Evolutionary conservation across 2,113 vertebrate species (phyloP).

Genomic region (Falco punctatus): DNA sequence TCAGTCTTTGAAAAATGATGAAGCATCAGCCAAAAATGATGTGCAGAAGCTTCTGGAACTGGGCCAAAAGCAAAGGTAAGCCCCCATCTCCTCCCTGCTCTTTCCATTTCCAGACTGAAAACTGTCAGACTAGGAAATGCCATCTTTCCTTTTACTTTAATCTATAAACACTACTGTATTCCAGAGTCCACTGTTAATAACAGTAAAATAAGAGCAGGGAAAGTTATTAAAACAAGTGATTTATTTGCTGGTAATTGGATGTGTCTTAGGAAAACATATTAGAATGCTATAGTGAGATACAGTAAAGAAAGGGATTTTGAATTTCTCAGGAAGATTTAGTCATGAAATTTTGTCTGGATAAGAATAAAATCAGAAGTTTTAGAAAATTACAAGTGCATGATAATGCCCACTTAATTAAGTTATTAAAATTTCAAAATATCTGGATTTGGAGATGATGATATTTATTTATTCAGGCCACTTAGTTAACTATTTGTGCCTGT

Average conservation of each 20-base stretch:
- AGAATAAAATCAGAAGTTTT: neutral
- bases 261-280: neutral
- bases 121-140: neutral
- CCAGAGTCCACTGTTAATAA: neutral
- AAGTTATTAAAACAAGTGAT: neutral
- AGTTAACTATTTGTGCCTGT: neutral
- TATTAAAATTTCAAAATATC: neutral
- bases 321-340: neutral
- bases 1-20: conserved; percentile 91
- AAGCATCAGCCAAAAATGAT: conserved; percentile 88
- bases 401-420: neutral
- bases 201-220: neutral
- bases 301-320: neutral
- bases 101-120: neutral
- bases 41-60: conserved; percentile 93
- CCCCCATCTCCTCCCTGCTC: neutral
- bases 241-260: neutral
- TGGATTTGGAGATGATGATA: neutral
- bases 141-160: neutral
- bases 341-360: neutral
- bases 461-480: neutral
- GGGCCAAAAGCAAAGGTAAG: conserved; percentile 95
- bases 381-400: neutral
- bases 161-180: neutral
- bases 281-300: neutral